Percentiles rank a stretch among this genome's conserved stretches.
Evolutionary conservation across 2,113 vertebrate genomes (phyloP).

Genomic region (Paramisgurnus dabryanus): DNA sequence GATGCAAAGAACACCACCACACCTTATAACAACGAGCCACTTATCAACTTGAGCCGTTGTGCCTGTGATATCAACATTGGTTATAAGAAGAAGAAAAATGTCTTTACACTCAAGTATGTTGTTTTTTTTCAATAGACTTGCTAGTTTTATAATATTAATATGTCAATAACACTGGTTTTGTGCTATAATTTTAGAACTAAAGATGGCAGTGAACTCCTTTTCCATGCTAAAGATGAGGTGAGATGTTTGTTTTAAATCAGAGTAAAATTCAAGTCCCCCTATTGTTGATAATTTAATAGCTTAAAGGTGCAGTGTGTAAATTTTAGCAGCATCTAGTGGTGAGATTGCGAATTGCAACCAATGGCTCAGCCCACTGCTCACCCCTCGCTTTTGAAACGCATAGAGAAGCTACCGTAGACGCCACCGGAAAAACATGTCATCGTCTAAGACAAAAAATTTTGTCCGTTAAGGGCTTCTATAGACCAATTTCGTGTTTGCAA

Average conservation of each 20-base stretch:
- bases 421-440: too few species aligned
- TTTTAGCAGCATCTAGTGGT: too few species aligned
- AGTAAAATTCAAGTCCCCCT: too few species aligned
- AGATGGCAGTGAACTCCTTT: constrained; percentile 89
- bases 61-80: constrained; percentile 86
- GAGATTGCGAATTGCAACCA: too few species aligned
- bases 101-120: constrained; percentile 91
- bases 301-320: too few species aligned
- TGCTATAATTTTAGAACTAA: constrained; percentile 77
- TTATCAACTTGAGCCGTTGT: constrained; percentile 83
- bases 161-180: background rate
- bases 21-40: constrained; percentile 84
- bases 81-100: constrained; percentile 97
- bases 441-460: too few species aligned
- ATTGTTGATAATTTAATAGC: too few species aligned
- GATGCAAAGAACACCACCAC: constrained; percentile 82
- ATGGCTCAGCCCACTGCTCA: too few species aligned
- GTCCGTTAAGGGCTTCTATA: too few species aligned
- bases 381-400: too few species aligned
- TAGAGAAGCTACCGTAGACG: too few species aligned
- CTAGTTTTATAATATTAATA: background rate
- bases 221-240: constrained; percentile 94
- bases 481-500: too few species aligned
- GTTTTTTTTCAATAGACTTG: background rate
- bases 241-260: constrained; percentile 49